Percentiles rank a stretch among this genome's conserved stretches.
Conservation (phyloP, 1,140 invertebrate species). For the Coboldia fuscipes region DNA sequence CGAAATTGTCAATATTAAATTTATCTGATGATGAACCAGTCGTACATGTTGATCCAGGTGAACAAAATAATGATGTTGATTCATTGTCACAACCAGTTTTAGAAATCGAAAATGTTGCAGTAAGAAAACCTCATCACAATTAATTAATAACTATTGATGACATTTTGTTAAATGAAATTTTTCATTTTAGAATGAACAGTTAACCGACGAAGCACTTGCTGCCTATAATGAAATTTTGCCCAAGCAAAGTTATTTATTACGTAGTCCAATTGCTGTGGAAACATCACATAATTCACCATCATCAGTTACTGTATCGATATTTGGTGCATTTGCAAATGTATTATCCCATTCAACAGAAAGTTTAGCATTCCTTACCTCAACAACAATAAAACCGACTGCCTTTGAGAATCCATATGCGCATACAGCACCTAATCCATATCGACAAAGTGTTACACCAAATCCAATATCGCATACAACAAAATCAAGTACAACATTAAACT, state of each 20-base stretch:
- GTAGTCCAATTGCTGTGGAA: slow-evolving; percentile 22
- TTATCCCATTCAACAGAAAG: slow-evolving; percentile 10
- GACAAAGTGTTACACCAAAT: slow-evolving; percentile 2
- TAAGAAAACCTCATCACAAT: no score
- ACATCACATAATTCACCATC: slow-evolving; percentile 24
- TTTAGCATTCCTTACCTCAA: slow-evolving; percentile 1
- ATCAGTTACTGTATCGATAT: slow-evolving; percentile 29
- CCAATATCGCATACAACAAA: not conserved
- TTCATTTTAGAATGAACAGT: no score
- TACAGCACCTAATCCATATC: slow-evolving; percentile 1
- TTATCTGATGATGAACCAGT: no score
- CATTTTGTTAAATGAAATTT: no score
- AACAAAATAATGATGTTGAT: no score
- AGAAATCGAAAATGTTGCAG: no score
- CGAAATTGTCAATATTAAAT: no score
- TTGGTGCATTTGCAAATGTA: slow-evolving; percentile 29
- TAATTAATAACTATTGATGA: no score
- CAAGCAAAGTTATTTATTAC: slow-evolving; percentile 2
- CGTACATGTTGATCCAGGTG: no score
- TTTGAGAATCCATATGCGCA: not conserved
- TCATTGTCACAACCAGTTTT: no score
- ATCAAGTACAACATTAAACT: slow-evolving; percentile 2
- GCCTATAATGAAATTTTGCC: slow-evolving; percentile 5
- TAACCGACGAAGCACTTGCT: no score
- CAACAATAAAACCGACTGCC: slow-evolving; percentile 1